Evolutionary conservation across 2,888 invertebrate species (phyloP), one percentile per base, ranked within the genome.

Genomic region (Arenicola marina): DNA sequence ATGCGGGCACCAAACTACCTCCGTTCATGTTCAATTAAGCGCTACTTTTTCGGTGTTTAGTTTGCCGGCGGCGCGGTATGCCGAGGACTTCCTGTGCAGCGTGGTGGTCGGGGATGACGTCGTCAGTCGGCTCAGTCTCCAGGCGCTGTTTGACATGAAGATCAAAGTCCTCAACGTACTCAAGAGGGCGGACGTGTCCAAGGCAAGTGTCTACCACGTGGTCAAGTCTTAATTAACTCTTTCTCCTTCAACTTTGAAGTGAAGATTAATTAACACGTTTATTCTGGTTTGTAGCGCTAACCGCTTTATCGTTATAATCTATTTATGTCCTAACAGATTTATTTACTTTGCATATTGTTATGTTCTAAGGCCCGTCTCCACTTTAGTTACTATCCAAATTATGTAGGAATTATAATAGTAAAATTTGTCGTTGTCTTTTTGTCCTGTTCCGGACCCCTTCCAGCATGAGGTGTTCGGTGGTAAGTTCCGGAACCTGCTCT

Each of bases 81-180:
- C 91, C 15, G 91, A 92, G 82, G 87, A 88, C 70, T 92, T 92
- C 82, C 89, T 91, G 63, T 87, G 92, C 80, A 89, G 91, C 0
- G 86, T 93, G 28, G 91, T 92, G 4, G 88, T 92, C 0, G 93
- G 93, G 0, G 92, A 93, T 81, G 93, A 93, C 82, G 87, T 93
- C 71, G 91, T 93, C 51, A 91, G 92, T 89, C 85, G 92, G 73
- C 86, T 92, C 54, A 89, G 90, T 70, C 89, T 91, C 62, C 90
- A 89, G 78, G 75, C 76, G 28, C 72, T 77, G 53, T 73, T 73
- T 55, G 56, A 65, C 29, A 54, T 73, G 33, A 69, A 69, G 54
- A 38, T 59, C 24, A 63, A 55, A 28, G 59, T 69, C 32, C 59
- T 69, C 11, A 56, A 59, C 33, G 62, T 63, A 15, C 18, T 67